Evolutionary conservation across 2,797 vertebrate genomes (phyloP).

Genomic region (Leptoclinus maculatus): DNA sequence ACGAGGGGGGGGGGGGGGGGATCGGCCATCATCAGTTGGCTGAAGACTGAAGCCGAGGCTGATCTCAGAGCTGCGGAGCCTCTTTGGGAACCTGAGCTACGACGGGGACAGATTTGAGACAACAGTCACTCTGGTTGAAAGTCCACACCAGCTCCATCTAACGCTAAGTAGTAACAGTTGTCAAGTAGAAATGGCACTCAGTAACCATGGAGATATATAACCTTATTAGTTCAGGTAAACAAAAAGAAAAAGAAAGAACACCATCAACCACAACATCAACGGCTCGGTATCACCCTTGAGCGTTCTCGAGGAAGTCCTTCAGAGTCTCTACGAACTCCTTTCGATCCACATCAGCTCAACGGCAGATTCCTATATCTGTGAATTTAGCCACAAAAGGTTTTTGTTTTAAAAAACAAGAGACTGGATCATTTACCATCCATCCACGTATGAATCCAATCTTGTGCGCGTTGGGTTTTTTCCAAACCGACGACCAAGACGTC

Average conservation of each 20-base stretch:
- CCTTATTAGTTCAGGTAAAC: constrained; percentile 76
- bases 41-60: constrained; percentile 8
- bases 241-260: constrained; percentile 55
- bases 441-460: constrained; percentile 19
- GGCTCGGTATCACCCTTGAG: constrained; percentile 47
- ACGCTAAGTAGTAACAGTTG: constrained; percentile 77
- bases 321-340: not conserved
- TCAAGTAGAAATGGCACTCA: constrained; percentile 81
- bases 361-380: constrained; percentile 5
- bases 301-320: constrained; percentile 28
- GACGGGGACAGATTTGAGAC: constrained; percentile 45
- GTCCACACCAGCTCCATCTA: constrained; percentile 66
- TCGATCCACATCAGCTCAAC: constrained; percentile 13
- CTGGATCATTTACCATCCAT: not conserved
- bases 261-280: constrained; percentile 75
- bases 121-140: constrained; percentile 51
- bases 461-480: not conserved
- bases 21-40: not conserved
- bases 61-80: constrained; percentile 33
- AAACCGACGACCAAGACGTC: not conserved
- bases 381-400: constrained; percentile 3
- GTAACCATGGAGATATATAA: constrained; percentile 78
- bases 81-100: constrained; percentile 38
- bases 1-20: too few species aligned
- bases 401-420: constrained; percentile 13